These are phyloP conservation scores for Caranx ignobilis DNA, from an alignment of 2,113 vertebrate species.

Conservation along the genomic window DNA sequence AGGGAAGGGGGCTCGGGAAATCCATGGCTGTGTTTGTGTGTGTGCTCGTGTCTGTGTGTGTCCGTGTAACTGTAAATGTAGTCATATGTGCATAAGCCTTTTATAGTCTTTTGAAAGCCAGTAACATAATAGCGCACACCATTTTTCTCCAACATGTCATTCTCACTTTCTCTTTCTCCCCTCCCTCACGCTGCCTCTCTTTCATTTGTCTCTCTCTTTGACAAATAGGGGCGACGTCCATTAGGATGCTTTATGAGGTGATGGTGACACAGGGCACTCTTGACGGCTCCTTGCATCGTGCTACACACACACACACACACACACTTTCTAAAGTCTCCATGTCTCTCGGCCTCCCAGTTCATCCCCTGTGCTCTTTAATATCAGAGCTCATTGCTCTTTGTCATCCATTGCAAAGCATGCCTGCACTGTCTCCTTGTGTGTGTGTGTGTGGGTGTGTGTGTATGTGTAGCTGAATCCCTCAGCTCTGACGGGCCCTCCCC, in stretches of 20 bases:
- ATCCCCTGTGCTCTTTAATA: slow-evolving; percentile 73
- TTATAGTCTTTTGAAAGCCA: slow-evolving; percentile 68
- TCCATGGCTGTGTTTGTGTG: slow-evolving; percentile 36
- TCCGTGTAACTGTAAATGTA: slow-evolving; percentile 65
- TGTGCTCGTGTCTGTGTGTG: slow-evolving; percentile 23
- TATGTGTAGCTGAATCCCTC: slow-evolving; percentile 40
- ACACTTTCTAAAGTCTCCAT: slow-evolving; percentile 21
- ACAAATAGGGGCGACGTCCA: slow-evolving; percentile 77
- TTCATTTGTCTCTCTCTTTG: slow-evolving; percentile 74
- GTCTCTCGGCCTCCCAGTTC: slow-evolving; percentile 52
- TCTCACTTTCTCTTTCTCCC: slow-evolving; percentile 73
- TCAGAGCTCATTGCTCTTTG: slow-evolving; percentile 74
- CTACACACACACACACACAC: slow-evolving; percentile 49
- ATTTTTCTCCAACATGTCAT: slow-evolving; percentile 75
- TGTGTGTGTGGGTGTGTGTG: slow-evolving; percentile 32
- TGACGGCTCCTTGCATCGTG: slow-evolving; percentile 62
- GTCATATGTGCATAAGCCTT: slow-evolving; percentile 66
- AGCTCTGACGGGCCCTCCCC: slow-evolving; percentile 23
- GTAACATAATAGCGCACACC: slow-evolving; percentile 75
- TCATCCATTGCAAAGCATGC: slow-evolving; percentile 55
- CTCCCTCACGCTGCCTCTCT: slow-evolving; percentile 47
- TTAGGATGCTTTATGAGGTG: slow-evolving; percentile 84
- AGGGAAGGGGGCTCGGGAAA: slow-evolving; percentile 62
- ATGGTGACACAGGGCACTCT: slow-evolving; percentile 74
- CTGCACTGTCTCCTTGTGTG: slow-evolving; percentile 21